phyloP scores from a whole-genome alignment of 2,113 vertebrate genomes.

The Pterocles burchelli region DNA sequence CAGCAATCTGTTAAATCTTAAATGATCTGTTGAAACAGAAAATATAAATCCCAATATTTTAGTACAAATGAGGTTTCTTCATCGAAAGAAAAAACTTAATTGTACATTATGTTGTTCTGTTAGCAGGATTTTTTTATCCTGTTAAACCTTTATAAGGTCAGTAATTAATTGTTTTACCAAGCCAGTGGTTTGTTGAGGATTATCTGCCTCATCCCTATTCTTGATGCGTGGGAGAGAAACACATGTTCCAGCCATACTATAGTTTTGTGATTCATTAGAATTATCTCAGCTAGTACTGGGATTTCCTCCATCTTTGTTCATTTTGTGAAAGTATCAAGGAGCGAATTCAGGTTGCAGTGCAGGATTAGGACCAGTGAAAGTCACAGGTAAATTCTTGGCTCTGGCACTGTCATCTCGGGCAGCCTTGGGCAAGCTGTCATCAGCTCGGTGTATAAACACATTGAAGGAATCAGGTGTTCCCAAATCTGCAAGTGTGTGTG shows the following conservation, averaged over 20 bases:
- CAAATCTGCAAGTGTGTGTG: neutral
- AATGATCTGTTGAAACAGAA: conserved; percentile 42
- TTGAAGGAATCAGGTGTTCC: neutral
- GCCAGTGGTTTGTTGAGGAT: neutral
- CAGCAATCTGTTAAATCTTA: conserved; percentile 46
- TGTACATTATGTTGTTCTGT: neutral
- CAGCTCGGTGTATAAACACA: neutral
- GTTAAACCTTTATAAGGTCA: conserved; percentile 21
- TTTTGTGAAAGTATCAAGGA: neutral
- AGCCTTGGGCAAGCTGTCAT: neutral
- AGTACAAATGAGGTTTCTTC: conserved; percentile 12
- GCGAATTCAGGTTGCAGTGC: neutral
- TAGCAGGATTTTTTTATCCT: neutral
- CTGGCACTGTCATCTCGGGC: neutral
- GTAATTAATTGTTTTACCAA: conserved; percentile 40
- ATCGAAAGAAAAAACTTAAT: neutral
- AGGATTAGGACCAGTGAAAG: neutral
- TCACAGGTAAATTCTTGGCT: neutral
- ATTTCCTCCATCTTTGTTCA: neutral
- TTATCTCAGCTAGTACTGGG: neutral
- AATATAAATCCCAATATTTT: conserved; percentile 20
- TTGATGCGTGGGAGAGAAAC: neutral
- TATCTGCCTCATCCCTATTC: neutral
- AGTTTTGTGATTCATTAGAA: neutral
- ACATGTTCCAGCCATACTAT: neutral